Evolutionary conservation across 2,797 vertebrate genomes (phyloP), one percentile per base, ranked within the genome.

Genomic region (Thalassophryne amazonica): DNA sequence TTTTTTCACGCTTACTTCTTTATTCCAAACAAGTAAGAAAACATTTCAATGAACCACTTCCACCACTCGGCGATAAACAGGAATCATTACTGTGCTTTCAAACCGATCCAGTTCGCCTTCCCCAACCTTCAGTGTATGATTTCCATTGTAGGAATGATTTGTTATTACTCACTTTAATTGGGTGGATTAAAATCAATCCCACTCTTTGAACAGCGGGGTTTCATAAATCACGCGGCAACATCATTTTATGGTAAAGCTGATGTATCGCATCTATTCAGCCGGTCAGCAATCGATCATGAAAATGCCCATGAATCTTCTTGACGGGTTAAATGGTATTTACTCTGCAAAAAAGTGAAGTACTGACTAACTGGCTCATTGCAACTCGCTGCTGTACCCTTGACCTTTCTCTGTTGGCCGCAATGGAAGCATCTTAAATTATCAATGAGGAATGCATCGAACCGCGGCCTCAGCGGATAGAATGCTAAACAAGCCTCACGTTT

Each of bases 111-210:
- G 70, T 49, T 48, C 23, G 24, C 7, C 57, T 46, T 43, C 48
- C 42, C 42, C 29, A n/a, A 55, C 58, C 72, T 36, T 85, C 30
- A 68, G 46, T 58, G 60, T 78, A 67, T 57, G 69, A 79, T 84
- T 82, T 85, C 76, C 41, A 76, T 76, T 79, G 70, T 66, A 17
- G 12, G 40, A 84, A 78, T 85, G 78, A 87, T 89, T 87, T 89
- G 81, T 88, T 88, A 83, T 87, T 87, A 83, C 83, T 73, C 76
- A 56, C 62, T 86, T 88, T 89, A 90, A 89, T 91, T 84, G 83
- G 78, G 61, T 69, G 64, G 77, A 86, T 89, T 89, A 78, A 85
- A 90, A 89, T 89, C 86, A 84, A 86, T 89, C 76, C 64, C 66
- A 62, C 40, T 54, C 34, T 56, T 50, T 52, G 59, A 80, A 50